Conservation (phyloP, 2,113 vertebrate species). For the Hippocampus guttulatus region DNA sequence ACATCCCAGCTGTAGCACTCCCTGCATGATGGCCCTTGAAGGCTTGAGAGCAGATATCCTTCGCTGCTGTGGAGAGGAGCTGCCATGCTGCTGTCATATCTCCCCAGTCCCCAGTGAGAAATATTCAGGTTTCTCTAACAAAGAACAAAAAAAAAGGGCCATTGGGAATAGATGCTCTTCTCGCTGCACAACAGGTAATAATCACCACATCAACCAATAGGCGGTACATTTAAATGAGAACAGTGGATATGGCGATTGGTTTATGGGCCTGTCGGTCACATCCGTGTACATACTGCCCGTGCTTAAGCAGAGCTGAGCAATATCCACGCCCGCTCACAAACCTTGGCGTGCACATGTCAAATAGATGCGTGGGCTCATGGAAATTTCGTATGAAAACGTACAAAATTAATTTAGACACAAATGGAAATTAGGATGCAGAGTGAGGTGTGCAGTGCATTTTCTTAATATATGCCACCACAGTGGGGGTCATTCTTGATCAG, state of each 20-base stretch:
- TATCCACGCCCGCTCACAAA: too few relatives aligned
- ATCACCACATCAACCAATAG: conserved; percentile 53
- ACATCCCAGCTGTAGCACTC: conserved; percentile 28
- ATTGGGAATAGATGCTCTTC: conserved; percentile 44
- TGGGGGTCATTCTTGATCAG: too few relatives aligned
- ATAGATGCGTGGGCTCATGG: too few relatives aligned
- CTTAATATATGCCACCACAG: too few relatives aligned
- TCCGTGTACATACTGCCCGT: not conserved
- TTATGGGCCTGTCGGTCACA: conserved; percentile 10
- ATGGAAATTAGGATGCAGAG: too few relatives aligned
- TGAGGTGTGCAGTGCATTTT: too few relatives aligned
- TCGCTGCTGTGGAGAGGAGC: conserved; percentile 13
- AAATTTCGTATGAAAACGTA: too few relatives aligned
- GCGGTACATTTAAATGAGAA: conserved; percentile 57
- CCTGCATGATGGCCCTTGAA: conserved; percentile 16
- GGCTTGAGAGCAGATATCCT: conserved; percentile 18
- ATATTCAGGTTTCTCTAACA: conserved; percentile 42
- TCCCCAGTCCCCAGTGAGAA: conserved; percentile 43
- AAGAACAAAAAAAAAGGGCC: conserved; percentile 37
- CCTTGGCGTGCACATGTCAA: too few relatives aligned
- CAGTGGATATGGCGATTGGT: conserved; percentile 64
- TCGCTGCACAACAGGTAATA: conserved; percentile 63
- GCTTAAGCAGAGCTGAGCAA: too few relatives aligned
- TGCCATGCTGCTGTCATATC: conserved; percentile 45
- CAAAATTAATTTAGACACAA: too few relatives aligned